Percentiles rank a stretch among this genome's conserved stretches.
These are phyloP conservation scores for Epinephelus cyanopodus DNA, from an alignment of 2,113 vertebrate genomes.

Conservation along the genomic window DNA sequence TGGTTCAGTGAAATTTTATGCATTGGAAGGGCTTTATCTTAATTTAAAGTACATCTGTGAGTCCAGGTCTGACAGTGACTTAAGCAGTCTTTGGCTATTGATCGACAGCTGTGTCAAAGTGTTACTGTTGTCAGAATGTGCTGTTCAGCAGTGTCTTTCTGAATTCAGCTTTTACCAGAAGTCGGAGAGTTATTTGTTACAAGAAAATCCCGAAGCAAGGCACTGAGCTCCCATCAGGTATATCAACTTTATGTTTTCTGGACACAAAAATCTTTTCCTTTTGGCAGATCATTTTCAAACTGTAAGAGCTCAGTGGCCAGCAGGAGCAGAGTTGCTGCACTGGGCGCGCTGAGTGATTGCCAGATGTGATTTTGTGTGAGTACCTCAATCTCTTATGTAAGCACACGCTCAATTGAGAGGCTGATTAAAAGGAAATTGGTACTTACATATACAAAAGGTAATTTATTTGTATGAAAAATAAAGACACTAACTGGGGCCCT, in stretches of 20 bases:
- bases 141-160: neutral
- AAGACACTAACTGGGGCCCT: neutral
- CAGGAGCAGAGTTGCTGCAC: conserved; percentile 6
- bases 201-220: neutral
- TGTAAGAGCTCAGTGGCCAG: neutral
- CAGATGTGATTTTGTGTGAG: conserved; percentile 17
- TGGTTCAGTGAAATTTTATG: conserved; percentile 22
- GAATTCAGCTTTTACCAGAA: neutral
- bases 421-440: conserved; percentile 12
- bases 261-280: conserved; percentile 6
- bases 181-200: neutral
- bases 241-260: neutral
- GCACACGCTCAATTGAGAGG: neutral
- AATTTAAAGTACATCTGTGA: neutral
- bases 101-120: neutral
- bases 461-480: neutral
- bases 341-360: neutral
- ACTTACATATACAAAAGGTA: neutral
- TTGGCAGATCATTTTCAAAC: neutral
- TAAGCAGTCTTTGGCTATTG: neutral
- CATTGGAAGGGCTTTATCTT: conserved; percentile 8
- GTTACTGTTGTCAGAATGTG: neutral
- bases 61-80: neutral
- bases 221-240: neutral
- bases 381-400: neutral